phyloP scores from a whole-genome alignment of 2,888 invertebrate genomes.

The Stenotaenia linearis region DNA sequence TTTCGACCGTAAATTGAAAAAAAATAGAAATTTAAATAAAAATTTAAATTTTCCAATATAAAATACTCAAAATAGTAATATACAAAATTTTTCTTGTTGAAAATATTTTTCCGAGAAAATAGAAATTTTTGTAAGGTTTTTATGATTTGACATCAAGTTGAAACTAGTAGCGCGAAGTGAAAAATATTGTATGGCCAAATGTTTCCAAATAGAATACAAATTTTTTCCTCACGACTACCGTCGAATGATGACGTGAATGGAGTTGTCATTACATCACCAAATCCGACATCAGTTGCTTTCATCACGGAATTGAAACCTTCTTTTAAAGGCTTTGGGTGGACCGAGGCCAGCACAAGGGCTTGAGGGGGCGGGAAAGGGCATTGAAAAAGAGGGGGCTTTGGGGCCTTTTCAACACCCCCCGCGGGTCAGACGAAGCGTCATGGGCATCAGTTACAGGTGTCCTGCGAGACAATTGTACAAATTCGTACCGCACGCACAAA shows the following conservation, averaged over 20 bases:
- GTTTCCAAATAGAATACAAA: not conserved
- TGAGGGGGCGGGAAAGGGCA: conserved; percentile 11
- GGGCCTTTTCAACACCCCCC: not conserved
- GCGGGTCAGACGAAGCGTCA: conserved; percentile 4
- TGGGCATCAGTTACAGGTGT: conserved; percentile 19
- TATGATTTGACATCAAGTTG: not conserved
- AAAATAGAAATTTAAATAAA: too few relatives aligned
- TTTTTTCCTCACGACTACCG: not conserved
- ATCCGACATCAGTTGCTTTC: not conserved
- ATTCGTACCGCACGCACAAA: not conserved
- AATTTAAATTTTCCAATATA: too few relatives aligned
- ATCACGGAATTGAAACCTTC: not conserved
- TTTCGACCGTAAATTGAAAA: too few relatives aligned
- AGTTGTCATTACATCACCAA: conserved; percentile 15
- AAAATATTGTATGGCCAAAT: not conserved
- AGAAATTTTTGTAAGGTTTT: not conserved
- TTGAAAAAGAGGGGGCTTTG: not conserved
- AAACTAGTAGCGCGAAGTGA: not conserved
- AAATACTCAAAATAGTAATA: too few relatives aligned
- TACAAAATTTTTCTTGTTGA: too few relatives aligned
- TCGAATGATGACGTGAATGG: not conserved
- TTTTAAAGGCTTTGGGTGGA: conserved; percentile 7
- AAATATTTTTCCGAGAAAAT: too few relatives aligned
- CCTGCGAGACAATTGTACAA: conserved; percentile 13
- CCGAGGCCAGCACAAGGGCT: conserved; percentile 11